These are phyloP conservation scores for Drosophila ezoana DNA, from an alignment of 2,888 invertebrate species.

Conservation along the genomic window DNA sequence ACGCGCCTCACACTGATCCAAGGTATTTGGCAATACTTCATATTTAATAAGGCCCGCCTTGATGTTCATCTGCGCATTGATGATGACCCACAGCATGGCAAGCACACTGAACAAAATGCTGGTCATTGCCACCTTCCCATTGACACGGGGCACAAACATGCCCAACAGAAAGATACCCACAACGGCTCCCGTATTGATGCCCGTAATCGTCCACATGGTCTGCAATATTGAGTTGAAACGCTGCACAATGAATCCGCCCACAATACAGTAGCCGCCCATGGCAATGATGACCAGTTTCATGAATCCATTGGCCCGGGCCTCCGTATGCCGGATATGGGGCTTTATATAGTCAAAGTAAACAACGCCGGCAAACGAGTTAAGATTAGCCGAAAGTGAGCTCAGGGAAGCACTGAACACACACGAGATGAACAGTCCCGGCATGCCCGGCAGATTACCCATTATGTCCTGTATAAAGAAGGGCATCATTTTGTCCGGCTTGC, in stretches of 20 bases:
- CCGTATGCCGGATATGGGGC: constrained; percentile 83
- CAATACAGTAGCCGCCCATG: constrained; percentile 87
- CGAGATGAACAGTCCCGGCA: constrained; percentile 88
- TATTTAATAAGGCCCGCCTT: constrained; percentile 75
- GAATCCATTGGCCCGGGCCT: constrained; percentile 85
- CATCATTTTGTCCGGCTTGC: constrained; percentile 86
- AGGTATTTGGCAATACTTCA: constrained; percentile 70
- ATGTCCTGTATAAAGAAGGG: constrained; percentile 87
- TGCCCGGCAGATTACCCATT: constrained; percentile 85
- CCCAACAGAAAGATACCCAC: constrained; percentile 89
- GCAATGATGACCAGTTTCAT: constrained; percentile 85
- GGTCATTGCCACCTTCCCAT: constrained; percentile 83
- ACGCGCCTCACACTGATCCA: constrained; percentile 75
- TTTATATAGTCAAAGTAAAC: constrained; percentile 87
- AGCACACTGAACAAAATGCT: constrained; percentile 79
- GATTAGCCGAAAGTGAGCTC: constrained; percentile 87
- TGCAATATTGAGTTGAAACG: constrained; percentile 86
- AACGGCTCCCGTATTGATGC: constrained; percentile 87
- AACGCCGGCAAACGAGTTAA: constrained; percentile 87
- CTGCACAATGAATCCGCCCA: constrained; percentile 85
- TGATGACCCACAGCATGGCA: constrained; percentile 79
- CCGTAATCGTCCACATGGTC: constrained; percentile 85
- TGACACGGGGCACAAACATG: constrained; percentile 88
- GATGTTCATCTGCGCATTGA: constrained; percentile 76
- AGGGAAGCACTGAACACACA: constrained; percentile 88